These are phyloP conservation scores for Amphimallon solstitiale DNA, from an alignment of 2,888 invertebrate species.

Conservation along the genomic window DNA sequence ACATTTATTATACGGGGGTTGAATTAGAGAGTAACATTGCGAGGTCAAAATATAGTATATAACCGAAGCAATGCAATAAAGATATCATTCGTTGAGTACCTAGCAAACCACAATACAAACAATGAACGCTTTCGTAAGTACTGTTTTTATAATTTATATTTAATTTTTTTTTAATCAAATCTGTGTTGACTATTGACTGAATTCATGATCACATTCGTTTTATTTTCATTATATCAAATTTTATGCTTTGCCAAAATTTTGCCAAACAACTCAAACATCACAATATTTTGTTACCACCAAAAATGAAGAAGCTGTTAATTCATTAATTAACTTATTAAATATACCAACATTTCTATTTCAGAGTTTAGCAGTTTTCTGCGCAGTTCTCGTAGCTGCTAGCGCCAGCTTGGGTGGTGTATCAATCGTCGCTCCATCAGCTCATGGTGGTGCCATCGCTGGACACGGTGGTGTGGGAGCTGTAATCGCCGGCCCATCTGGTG, in stretches of 20 bases:
- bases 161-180: no score
- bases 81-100: constrained; percentile 24
- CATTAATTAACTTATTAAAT: neutral
- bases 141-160: neutral
- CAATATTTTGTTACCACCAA: no score
- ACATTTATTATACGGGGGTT: constrained; percentile 13
- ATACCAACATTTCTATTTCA: neutral
- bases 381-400: constrained; percentile 36
- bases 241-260: no score
- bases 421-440: constrained; percentile 27
- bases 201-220: no score
- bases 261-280: no score
- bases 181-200: no score
- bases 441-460: constrained; percentile 35
- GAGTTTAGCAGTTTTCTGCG: constrained; percentile 34
- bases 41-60: constrained; percentile 29
- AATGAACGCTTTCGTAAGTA: constrained; percentile 13
- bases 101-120: constrained; percentile 16
- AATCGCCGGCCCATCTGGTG: constrained; percentile 23
- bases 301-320: no score
- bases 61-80: neutral
- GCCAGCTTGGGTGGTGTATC: constrained; percentile 39
- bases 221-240: no score
- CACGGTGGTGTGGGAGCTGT: constrained; percentile 26
- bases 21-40: constrained; percentile 11